These are phyloP conservation scores for Abscondita cerata DNA, from an alignment of 2,888 invertebrate genomes.

Conservation along the genomic window DNA sequence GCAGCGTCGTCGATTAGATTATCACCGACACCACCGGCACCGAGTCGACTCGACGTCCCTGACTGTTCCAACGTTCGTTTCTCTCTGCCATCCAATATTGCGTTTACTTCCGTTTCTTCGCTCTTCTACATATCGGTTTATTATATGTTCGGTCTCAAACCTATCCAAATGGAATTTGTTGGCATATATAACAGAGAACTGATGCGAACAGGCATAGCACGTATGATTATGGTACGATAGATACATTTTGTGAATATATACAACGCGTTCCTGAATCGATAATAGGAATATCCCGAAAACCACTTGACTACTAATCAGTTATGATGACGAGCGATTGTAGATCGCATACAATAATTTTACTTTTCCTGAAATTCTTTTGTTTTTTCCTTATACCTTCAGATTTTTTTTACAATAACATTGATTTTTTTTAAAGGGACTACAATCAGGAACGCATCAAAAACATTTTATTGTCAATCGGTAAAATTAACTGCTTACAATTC, in stretches of 20 bases:
- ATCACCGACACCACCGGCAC: constrained; percentile 31
- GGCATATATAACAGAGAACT: constrained; percentile 28
- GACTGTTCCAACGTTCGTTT: constrained; percentile 23
- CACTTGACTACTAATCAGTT: constrained; percentile 12
- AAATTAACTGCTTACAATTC: too few relatives aligned
- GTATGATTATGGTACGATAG: constrained; percentile 27
- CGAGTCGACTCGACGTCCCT: constrained; percentile 31
- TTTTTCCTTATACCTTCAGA: neutral
- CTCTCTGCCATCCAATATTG: constrained; percentile 27
- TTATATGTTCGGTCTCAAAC: constrained; percentile 29
- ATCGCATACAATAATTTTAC: neutral
- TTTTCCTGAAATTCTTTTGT: neutral
- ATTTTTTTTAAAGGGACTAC: too few relatives aligned
- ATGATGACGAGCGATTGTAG: neutral
- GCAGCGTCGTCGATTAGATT: constrained; percentile 36
- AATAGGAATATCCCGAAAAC: constrained; percentile 10
- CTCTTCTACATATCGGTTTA: constrained; percentile 28
- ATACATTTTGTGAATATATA: constrained; percentile 14
- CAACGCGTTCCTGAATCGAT: constrained; percentile 13
- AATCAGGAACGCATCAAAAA: too few relatives aligned
- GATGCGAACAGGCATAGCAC: constrained; percentile 26
- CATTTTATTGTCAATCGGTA: too few relatives aligned
- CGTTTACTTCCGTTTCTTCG: constrained; percentile 19
- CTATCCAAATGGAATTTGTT: constrained; percentile 32
- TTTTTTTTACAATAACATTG: too few relatives aligned